A percentile compares a stretch with the other conserved stretches of the same genome.
These are phyloP conservation scores for Danio choprae DNA, from an alignment of 2,797 vertebrate species.

Conservation along the genomic window DNA sequence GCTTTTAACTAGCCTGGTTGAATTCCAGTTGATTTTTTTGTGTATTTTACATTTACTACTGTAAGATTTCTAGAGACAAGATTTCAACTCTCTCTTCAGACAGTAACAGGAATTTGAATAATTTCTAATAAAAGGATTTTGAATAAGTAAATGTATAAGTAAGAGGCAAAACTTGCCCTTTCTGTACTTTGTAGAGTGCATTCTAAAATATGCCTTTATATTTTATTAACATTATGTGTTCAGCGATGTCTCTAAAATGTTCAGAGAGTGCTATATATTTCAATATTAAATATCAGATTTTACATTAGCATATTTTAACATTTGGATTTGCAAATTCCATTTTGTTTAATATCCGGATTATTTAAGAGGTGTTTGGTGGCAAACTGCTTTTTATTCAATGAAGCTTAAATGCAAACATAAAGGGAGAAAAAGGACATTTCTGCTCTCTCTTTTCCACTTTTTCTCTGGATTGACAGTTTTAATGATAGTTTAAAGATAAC, in stretches of 20 bases:
- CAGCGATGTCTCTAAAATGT: background rate
- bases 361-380: background rate
- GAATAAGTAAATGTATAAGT: background rate
- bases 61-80: no score
- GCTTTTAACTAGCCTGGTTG: no score
- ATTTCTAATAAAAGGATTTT: background rate
- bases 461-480: conserved; percentile 16
- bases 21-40: no score
- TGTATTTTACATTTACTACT: no score
- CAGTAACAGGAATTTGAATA: background rate
- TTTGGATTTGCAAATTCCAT: background rate
- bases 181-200: background rate
- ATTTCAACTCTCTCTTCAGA: background rate
- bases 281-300: background rate
- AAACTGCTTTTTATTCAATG: background rate
- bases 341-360: background rate
- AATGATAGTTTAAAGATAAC: conserved; percentile 7
- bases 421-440: background rate
- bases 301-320: conserved; percentile 4
- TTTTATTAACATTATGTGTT: background rate
- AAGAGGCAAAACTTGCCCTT: background rate
- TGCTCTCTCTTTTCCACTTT: background rate
- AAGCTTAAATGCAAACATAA: background rate
- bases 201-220: background rate
- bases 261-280: background rate